phyloP scores from a whole-genome alignment of 2,888 invertebrate species.

The Rapana venosa region DNA sequence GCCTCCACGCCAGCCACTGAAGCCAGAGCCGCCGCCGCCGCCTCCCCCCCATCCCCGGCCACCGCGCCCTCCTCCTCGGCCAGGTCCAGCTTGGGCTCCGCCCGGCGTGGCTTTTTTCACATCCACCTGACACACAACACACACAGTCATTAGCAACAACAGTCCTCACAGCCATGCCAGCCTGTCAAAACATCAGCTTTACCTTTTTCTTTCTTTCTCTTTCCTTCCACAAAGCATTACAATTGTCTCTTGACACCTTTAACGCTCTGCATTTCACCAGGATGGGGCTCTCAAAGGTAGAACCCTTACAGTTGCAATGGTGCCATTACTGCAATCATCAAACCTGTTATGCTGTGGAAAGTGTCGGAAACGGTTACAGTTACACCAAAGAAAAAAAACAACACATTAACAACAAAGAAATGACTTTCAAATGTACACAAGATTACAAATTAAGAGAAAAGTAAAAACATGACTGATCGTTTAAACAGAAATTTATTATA shows the following conservation, averaged over 20 bases:
- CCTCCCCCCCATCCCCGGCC: conserved; percentile 56
- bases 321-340: conserved; percentile 33
- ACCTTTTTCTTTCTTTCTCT: not conserved
- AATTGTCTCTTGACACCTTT: conserved; percentile 20
- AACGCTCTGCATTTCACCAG: conserved; percentile 35
- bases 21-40: conserved; percentile 62
- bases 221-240: conserved; percentile 23
- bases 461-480: not conserved
- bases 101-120: conserved; percentile 94
- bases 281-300: conserved; percentile 32
- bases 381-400: conserved; percentile 24
- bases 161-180: not conserved
- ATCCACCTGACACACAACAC: conserved; percentile 80
- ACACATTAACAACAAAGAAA: conserved; percentile 36
- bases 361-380: conserved; percentile 20
- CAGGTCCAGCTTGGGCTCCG: conserved; percentile 25
- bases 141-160: conserved; percentile 28
- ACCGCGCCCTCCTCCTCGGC: conserved; percentile 53
- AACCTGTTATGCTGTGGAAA: conserved; percentile 45
- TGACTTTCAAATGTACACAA: conserved; percentile 26
- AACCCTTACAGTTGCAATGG: conserved; percentile 37
- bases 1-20: conserved; percentile 59
- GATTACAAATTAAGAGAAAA: not conserved
- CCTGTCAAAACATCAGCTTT: not conserved
- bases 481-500: not conserved